Base-by-base conservation (phyloP, 2,888 invertebrate species). In the Lagria hirta region DNA sequence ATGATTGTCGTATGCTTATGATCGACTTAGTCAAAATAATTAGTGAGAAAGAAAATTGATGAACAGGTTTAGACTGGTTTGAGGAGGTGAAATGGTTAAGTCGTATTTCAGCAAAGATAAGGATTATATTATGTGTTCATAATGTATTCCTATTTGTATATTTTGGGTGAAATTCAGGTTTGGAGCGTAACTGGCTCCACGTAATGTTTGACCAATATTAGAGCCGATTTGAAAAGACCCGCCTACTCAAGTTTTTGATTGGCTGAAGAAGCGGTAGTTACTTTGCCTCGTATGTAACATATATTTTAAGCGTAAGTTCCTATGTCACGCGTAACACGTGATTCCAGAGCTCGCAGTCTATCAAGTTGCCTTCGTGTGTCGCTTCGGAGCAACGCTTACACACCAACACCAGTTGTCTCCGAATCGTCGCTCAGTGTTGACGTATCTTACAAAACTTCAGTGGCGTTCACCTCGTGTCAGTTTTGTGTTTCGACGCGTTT, bases 151-250 rank as follows among this genome's bases (percentile, higher is more conserved):
- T 41, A 41, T 30, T 38, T 16, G 29, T 14, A 33, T 41, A 41
- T 41, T 41, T 38, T 41, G 15, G 41, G 41, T 32, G 14, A 22
- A n/a, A 23, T 18, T 32, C 20, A 33, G 32, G 14, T 17, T 33
- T 10, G 5, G 13, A 26, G 33, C 14, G 32, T 32, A 33, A 23
- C 40, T 21, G 12, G 22, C 13, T 16, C 45, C 8, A 38, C 40
- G 28, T 40, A 45, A 60, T 58, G 60, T 61, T 62, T 62, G 63
- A 62, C 65, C 65, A 68, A 66, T 68, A 68, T 68, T 68, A 64
- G 62, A 64, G 60, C 54, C 51, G 62, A 60, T 64, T 65, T 64
- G 58, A 60, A 62, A 61, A 50, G 65, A 58, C 65, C 64, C 68
- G 69, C 68, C 69, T 60, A 56, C 57, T 46, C 38, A n/a, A n/a